Evolutionary conservation across 2,888 invertebrate genomes (phyloP), one percentile per base, ranked within the genome.

Genomic region (Malachius bipustulatus): DNA sequence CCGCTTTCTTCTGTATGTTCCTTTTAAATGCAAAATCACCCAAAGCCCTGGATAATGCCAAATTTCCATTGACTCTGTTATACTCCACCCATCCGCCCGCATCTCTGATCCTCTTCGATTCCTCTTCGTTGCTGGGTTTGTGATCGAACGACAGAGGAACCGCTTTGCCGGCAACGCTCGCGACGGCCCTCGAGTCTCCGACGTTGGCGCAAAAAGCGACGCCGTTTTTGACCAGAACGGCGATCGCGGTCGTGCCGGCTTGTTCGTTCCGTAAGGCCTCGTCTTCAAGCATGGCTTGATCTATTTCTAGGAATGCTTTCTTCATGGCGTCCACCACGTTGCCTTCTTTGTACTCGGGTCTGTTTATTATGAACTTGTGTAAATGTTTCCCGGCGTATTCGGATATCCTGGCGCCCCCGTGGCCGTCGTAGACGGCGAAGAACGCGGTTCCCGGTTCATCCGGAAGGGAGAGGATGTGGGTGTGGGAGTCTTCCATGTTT

Each of bases 401-500:
- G 4, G 97, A 47, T 45, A 54, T 48, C 37, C 51, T 52, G 55
- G 59, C 60, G 77, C 84, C 89, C 52, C 89, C 90, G 64, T 91
- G 91, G 0, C 93, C 93, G 65, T 93, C 97, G 59, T 90, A 98
- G 1, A 98, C 97, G 4, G 87, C 96, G 66, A 97, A 97, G 65
- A 88, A 98, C 3, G 93, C 53, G 16, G 91, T 80, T 13, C 77
- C 81, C 15, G 90, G 88, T 62, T 98, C 97, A 55, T 91, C 91
- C 2, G 90, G 89, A 45, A 91, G 61, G 0, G 90, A 82, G 10
- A 98, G 66, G 47, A 98, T 83, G 54, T 96, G 93, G 32, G 94
- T 93, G 60, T 99, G 98, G 0, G 93, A 88, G 65, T 98, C 98
- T 67, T 98, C 98, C 98, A 99, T 98, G 47, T 89, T 89, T 37